Base-by-base conservation (phyloP, 2,113 vertebrate genomes). In the Phoenicopterus ruber region DNA sequence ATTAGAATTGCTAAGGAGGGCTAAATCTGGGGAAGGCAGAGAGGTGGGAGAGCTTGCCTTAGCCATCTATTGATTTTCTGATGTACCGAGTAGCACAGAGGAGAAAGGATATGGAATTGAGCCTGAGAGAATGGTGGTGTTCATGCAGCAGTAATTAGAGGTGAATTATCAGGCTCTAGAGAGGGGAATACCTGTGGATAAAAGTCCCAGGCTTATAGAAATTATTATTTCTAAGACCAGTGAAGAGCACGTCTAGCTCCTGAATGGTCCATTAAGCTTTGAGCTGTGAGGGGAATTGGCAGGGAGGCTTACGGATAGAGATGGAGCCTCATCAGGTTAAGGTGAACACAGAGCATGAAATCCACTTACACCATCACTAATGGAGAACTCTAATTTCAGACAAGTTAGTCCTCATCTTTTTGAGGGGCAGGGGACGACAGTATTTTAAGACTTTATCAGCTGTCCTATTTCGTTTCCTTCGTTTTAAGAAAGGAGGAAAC, bases 191-290 rank as follows among this genome's bases (percentile, higher is more conserved):
- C 78, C 73, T 71, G 69, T 55, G 70, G 90, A 58, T 91, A 74
- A 78, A 87, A 93, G 73, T 93, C 78, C 50, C 77, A 90, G 78
- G 52, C 61, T 90, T 84, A 81, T 71, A 97, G 78, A 93, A 95
- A 85, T 93, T 50, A 80, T 92, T 95, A 90, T 91, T 87, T 95
- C 84, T 73, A 59, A 83, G 76, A 83, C 71, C 31, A 65, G 62
- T 44, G 92, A 95, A 87, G 81, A 93, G 84, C 77, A 79, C n/a
- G 69, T 42, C 55, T 67, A 38, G 69, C 69, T 91, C 50, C 70
- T 91, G 92, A 93, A 91, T 71, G 85, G 81, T 62, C 90, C 81
- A 84, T 95, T 94, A 95, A 96, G 87, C 82, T 91, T 74, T 76
- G 90, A 93, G 92, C 81, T 74, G 81, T 49, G 42, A 82, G 69